Percentiles rank a stretch among this genome's conserved stretches.
Conservation (phyloP, 2,797 vertebrate genomes). For the Glossophaga mutica region DNA sequence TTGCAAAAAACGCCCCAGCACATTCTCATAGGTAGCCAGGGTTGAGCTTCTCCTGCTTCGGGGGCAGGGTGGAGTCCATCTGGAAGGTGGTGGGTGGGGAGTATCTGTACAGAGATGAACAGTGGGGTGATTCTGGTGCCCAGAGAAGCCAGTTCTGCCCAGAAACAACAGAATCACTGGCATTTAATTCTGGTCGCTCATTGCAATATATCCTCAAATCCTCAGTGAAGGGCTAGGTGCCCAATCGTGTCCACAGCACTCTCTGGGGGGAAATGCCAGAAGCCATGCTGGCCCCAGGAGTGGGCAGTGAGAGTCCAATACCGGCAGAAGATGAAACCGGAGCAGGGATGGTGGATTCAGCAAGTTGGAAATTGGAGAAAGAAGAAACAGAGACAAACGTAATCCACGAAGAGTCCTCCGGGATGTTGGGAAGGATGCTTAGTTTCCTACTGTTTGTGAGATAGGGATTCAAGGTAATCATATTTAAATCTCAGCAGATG, state of each 20-base stretch:
- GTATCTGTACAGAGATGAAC: background rate
- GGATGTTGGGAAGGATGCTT: background rate
- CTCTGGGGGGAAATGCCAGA: background rate
- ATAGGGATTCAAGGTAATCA: background rate
- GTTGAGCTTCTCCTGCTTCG: background rate
- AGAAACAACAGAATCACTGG: background rate
- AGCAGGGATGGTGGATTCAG: background rate
- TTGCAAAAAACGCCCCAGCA: background rate
- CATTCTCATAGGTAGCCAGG: background rate
- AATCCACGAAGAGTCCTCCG: background rate
- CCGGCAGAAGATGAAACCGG: background rate
- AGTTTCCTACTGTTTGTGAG: background rate
- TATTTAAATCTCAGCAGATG: background rate
- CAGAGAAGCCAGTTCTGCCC: background rate
- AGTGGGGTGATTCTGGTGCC: background rate
- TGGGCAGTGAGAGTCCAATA: background rate
- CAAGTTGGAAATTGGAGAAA: background rate
- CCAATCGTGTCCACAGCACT: no score
- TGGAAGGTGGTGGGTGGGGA: no score
- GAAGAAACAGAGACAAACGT: background rate
- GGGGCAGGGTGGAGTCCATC: rapidly evolving
- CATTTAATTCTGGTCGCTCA: background rate
- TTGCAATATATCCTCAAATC: background rate
- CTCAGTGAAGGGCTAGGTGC: background rate
- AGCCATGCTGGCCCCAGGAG: background rate